Conservation (phyloP, 1,140 invertebrate genomes). For the Acyrthosiphon pisum region DNA sequence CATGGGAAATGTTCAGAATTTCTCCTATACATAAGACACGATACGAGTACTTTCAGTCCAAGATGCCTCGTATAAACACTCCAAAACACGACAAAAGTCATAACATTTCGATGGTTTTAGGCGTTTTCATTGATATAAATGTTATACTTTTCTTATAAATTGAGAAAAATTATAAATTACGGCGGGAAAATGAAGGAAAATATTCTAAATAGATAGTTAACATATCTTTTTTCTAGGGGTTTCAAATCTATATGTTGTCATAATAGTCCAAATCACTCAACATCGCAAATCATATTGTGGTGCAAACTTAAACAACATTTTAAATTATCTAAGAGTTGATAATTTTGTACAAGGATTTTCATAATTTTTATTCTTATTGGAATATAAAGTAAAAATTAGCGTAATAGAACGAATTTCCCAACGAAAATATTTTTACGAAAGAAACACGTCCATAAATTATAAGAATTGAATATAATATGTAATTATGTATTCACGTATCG, state of each 20-base stretch:
- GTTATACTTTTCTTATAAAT: too few relatives aligned
- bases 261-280: background rate
- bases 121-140: background rate
- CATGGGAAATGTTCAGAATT: background rate
- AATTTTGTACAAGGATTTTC: background rate
- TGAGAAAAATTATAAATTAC: too few relatives aligned
- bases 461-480: too few relatives aligned
- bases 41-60: background rate
- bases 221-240: background rate
- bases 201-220: background rate
- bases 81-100: background rate
- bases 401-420: too few relatives aligned
- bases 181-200: background rate
- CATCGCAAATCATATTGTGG: background rate
- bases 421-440: too few relatives aligned
- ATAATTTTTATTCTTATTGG: too few relatives aligned
- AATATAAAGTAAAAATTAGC: too few relatives aligned
- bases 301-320: too few relatives aligned
- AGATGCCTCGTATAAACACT: background rate
- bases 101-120: background rate
- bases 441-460: too few relatives aligned
- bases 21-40: background rate
- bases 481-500: too few relatives aligned
- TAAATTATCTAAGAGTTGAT: background rate
- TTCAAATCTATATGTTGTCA: background rate